Evolutionary conservation across 2,888 invertebrate species (phyloP), one percentile per base, ranked within the genome.

Genomic region (Polymixis flavicincta): DNA sequence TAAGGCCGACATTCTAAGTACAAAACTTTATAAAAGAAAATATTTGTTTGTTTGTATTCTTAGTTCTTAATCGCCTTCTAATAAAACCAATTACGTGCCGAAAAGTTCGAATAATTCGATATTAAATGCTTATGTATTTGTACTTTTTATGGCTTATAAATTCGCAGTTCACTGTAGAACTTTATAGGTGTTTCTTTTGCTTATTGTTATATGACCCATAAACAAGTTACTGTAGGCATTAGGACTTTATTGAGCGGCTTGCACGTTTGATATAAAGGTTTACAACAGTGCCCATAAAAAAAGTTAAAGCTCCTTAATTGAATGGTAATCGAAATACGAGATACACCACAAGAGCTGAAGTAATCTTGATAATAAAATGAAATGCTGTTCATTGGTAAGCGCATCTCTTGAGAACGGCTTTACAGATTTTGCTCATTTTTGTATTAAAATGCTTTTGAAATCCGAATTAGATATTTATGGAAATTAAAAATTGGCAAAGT

Each of bases 161-260:
- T 78, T 74, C 57, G 71, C 71, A 72, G 69, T 74, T 64, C 59
- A 72, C 61, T 63, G 76, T 80, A 75, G 72, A 80, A 70, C 80
- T 71, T 73, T 77, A 68, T 48, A 54, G 69, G 50, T 37, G 69
- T 78, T 83, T 66, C 25, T 25, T 66, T 82, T 32, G 50, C 50
- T 82, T 82, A 66, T 55, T 76, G 25, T 76, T 82, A 78, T 78
- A 83, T 17, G 57, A 22, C 54, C 28, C 45, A 79, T 83, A 79
- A 83, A 79, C 45, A 78, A 54, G 54, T 79, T 78, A 59, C 63
- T 59, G 78, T 78, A 64, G 42, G 42, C 11, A 32, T 64, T 83
- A 83, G 17, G 22, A 48, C 25, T 83, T 78, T 78, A 79, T 64
- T 69, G 54, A 42, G 52, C 78, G 83, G 83, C 52, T 57, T 57